phyloP scores from a whole-genome alignment of 2,113 vertebrate species.

The Petromus typicus region DNA sequence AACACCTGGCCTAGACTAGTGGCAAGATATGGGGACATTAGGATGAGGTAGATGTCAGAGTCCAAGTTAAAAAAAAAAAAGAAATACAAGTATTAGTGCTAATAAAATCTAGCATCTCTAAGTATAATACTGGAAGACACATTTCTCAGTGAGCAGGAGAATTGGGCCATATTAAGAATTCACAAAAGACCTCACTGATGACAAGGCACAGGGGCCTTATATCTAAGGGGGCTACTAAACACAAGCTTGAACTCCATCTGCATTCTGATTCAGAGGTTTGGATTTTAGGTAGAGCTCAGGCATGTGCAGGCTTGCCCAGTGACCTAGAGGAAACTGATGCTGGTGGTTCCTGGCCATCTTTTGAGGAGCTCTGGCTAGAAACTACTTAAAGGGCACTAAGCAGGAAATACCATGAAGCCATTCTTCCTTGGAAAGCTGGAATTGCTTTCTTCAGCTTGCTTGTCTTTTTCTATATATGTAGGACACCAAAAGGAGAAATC shows the following conservation, averaged over 20 bases:
- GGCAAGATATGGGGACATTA: not conserved
- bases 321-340: not conserved
- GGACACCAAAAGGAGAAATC: not conserved
- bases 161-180: not conserved
- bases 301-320: not conserved
- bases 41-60: not conserved
- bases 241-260: not conserved
- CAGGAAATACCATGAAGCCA: not conserved
- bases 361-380: not conserved
- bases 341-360: not conserved
- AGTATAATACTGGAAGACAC: not conserved
- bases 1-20: not conserved
- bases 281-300: not conserved
- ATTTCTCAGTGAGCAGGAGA: not conserved
- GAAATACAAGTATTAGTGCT: not conserved
- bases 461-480: not conserved
- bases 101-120: not conserved
- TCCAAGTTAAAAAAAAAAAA: not conserved
- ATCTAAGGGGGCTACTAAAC: not conserved
- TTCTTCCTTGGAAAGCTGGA: not conserved
- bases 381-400: not conserved
- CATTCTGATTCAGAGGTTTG: not conserved
- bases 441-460: not conserved
- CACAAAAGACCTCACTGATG: slow-evolving; percentile 11
- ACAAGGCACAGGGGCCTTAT: not conserved